Percentiles rank a stretch among this genome's conserved stretches.
Evolutionary conservation across 2,888 invertebrate genomes (phyloP).

Genomic region (Odontocerum albicorne): DNA sequence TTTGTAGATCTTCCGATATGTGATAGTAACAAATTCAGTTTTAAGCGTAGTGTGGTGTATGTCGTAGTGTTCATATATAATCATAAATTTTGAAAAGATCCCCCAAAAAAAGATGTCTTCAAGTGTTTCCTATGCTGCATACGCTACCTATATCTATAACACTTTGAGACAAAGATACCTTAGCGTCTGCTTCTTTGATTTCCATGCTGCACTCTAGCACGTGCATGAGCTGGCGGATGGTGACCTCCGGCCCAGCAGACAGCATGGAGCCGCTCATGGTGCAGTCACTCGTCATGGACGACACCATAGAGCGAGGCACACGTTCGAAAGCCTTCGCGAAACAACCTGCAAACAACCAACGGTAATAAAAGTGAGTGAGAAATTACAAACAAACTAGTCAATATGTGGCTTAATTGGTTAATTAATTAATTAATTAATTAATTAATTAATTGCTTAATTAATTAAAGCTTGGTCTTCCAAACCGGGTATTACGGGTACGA

Average conservation of each 20-base stretch:
- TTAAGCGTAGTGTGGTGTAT: no score
- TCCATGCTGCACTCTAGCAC: constrained; percentile 91
- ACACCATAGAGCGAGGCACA: constrained; percentile 81
- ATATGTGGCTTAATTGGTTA: no score
- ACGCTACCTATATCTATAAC: neutral
- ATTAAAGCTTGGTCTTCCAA: no score
- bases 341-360: constrained; percentile 59
- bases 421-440: no score
- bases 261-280: constrained; percentile 51
- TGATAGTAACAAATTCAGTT: no score
- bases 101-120: no score
- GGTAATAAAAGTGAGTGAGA: neutral
- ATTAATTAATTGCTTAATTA: no score
- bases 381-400: constrained; percentile 3
- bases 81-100: no score
- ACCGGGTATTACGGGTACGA: no score
- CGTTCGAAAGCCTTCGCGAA: constrained; percentile 95
- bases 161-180: constrained; percentile 47
- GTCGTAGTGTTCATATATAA: no score
- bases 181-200: constrained; percentile 90
- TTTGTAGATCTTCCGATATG: no score
- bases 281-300: constrained; percentile 69
- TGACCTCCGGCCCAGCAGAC: constrained; percentile 61
- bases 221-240: constrained; percentile 63
- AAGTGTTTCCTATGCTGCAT: neutral